Percentiles rank a stretch among this genome's conserved stretches.
Conservation (phyloP, 2,113 vertebrate genomes). For the Formicarius rufipectus region DNA sequence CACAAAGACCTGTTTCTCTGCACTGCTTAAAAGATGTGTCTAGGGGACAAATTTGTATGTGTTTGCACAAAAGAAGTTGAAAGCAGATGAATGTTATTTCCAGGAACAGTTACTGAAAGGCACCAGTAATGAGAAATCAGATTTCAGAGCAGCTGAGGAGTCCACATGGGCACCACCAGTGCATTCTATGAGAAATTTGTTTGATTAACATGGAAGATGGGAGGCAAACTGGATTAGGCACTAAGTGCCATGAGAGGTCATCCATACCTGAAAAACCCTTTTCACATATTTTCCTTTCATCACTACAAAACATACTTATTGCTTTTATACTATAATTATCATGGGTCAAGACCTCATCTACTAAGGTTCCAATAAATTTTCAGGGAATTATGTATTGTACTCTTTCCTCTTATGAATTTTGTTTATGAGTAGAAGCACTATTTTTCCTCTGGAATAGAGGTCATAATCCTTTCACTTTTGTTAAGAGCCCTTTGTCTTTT, state of each 20-base stretch:
- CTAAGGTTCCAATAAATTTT: neutral
- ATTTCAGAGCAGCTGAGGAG: neutral
- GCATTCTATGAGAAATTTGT: neutral
- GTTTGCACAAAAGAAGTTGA: neutral
- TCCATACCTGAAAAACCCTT: neutral
- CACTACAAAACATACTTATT: neutral
- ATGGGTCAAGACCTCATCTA: neutral
- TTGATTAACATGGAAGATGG: neutral
- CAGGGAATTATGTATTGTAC: neutral
- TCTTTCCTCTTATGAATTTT: neutral
- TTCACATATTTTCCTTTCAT: neutral
- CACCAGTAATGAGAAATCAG: neutral
- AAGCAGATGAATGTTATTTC: neutral
- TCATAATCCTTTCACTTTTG: neutral
- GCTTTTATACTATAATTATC: neutral
- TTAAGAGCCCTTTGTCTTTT: neutral
- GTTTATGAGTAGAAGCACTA: neutral
- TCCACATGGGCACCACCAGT: rapidly evolving
- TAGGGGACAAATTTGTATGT: neutral
- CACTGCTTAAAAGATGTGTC: rapidly evolving
- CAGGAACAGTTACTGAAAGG: neutral
- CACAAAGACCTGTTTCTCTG: neutral
- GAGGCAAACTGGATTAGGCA: neutral
- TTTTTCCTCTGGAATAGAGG: neutral
- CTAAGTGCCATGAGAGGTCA: neutral